Conservation (phyloP, 2,888 invertebrate genomes). For the Troglohyphantes excavatus region DNA sequence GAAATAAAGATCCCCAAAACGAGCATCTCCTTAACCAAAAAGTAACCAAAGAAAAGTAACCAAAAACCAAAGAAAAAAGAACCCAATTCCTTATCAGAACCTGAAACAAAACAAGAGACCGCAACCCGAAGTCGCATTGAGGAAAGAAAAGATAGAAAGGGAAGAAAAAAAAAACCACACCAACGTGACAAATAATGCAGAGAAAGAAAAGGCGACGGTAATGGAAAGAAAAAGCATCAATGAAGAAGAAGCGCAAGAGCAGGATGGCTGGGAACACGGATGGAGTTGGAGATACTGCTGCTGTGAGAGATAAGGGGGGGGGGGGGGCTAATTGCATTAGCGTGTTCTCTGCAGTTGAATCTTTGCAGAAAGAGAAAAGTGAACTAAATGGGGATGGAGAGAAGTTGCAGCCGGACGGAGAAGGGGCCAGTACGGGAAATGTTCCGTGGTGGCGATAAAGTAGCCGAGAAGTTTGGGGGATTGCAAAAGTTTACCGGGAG, state of each 20-base stretch:
- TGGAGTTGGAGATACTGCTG: slow-evolving; percentile 41
- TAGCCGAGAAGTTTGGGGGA: slow-evolving; percentile 4
- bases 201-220: slow-evolving; percentile 70
- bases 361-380: slow-evolving; percentile 39
- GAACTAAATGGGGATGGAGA: slow-evolving; percentile 53
- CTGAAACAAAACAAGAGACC: slow-evolving; percentile 29
- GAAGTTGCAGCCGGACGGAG: slow-evolving; percentile 30
- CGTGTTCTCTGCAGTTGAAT: slow-evolving; percentile 61
- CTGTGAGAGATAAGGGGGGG: slow-evolving; percentile 42
- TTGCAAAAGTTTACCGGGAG: slow-evolving; percentile 3
- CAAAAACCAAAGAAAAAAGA: slow-evolving; percentile 27
- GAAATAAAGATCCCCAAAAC: slow-evolving; percentile 23
- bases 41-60: slow-evolving; percentile 12
- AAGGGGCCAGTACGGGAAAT: slow-evolving; percentile 4
- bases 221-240: slow-evolving; percentile 68
- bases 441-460: slow-evolving; percentile 33
- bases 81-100: slow-evolving; percentile 30
- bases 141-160: slow-evolving; percentile 15
- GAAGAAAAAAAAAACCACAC: slow-evolving; percentile 18
- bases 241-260: slow-evolving; percentile 38
- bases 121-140: slow-evolving; percentile 42
- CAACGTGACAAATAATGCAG: slow-evolving; percentile 72
- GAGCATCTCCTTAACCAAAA: slow-evolving; percentile 5
- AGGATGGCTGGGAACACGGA: slow-evolving; percentile 16
- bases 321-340: slow-evolving; percentile 69